A percentile compares a stretch with the other conserved stretches of the same genome.
Conservation (phyloP, 1,140 invertebrate genomes). For the Bombus superbus region DNA sequence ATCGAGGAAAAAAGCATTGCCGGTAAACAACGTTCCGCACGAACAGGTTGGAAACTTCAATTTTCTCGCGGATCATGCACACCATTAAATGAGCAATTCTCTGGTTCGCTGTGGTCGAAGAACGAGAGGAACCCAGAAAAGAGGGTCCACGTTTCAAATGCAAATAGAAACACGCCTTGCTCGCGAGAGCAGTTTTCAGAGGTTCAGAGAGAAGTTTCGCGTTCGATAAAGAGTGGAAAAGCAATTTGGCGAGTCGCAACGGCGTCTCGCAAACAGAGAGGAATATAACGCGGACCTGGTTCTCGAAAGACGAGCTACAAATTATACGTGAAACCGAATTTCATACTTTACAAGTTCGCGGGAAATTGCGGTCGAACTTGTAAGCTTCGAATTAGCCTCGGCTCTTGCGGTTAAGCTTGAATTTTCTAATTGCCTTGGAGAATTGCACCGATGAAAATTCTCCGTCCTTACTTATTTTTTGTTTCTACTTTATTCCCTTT, state of each 20-base stretch:
- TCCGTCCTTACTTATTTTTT: not conserved
- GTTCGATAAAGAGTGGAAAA: constrained; percentile 38
- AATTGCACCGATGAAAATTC: not conserved
- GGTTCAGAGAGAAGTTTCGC: not conserved
- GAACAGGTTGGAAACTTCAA: constrained; percentile 1
- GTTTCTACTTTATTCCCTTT: too few species aligned
- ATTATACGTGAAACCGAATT: not conserved
- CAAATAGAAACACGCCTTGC: constrained; percentile 25
- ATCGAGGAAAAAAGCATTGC: not conserved
- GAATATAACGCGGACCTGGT: not conserved
- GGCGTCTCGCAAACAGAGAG: not conserved
- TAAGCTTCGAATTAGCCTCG: not conserved
- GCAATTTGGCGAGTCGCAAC: constrained; percentile 19
- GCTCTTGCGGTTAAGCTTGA: not conserved
- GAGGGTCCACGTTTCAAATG: constrained; percentile 38
- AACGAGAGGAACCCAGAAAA: not conserved
- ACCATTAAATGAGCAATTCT: constrained; percentile 57
- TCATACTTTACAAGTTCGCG: not conserved
- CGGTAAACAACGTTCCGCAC: constrained; percentile 8
- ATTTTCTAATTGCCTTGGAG: not conserved
- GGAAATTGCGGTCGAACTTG: not conserved
- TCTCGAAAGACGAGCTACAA: not conserved
- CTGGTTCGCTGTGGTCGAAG: constrained; percentile 28
- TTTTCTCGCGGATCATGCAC: constrained; percentile 37
- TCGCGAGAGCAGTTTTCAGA: constrained; percentile 11